Evolutionary conservation across 1,140 invertebrate species (phyloP).

Genomic region (Drosophila hydei): DNA sequence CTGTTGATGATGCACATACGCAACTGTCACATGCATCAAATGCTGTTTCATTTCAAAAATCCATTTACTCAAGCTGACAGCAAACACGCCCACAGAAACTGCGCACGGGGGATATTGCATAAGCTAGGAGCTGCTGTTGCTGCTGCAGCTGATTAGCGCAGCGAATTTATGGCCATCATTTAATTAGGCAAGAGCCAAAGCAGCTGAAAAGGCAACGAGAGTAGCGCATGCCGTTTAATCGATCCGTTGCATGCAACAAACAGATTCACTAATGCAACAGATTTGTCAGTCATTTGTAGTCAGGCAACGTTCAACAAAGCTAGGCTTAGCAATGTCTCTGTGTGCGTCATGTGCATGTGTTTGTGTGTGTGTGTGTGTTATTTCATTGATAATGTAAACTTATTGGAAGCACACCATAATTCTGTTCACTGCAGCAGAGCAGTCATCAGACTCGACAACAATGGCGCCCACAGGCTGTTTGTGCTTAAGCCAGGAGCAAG

Average conservation of each 20-base stretch:
- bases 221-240: slow-evolving; percentile 45
- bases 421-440: not conserved
- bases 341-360: slow-evolving; percentile 18
- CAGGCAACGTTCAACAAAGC: slow-evolving; percentile 16
- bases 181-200: slow-evolving; percentile 61
- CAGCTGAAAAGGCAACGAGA: slow-evolving; percentile 1
- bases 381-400: slow-evolving; percentile 19
- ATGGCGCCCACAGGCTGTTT: slow-evolving; percentile 15
- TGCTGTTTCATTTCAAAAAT: slow-evolving; percentile 11
- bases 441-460: slow-evolving; percentile 4
- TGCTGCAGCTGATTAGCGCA: slow-evolving; percentile 53
- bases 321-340: not conserved
- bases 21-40: not conserved
- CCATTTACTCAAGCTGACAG: slow-evolving; percentile 19
- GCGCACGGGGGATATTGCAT: not conserved
- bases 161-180: slow-evolving; percentile 69
- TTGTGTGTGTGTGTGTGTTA: slow-evolving; percentile 13
- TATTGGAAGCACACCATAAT: slow-evolving; percentile 34
- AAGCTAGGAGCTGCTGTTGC: not conserved
- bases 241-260: slow-evolving; percentile 53
- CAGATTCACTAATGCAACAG: slow-evolving; percentile 68
- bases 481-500: not conserved
- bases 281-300: slow-evolving; percentile 73
- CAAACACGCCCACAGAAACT: slow-evolving; percentile 1
- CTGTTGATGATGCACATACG: slow-evolving; percentile 20